Conservation (phyloP, 2,888 invertebrate species). For the Hirtodrosophila duncani region DNA sequence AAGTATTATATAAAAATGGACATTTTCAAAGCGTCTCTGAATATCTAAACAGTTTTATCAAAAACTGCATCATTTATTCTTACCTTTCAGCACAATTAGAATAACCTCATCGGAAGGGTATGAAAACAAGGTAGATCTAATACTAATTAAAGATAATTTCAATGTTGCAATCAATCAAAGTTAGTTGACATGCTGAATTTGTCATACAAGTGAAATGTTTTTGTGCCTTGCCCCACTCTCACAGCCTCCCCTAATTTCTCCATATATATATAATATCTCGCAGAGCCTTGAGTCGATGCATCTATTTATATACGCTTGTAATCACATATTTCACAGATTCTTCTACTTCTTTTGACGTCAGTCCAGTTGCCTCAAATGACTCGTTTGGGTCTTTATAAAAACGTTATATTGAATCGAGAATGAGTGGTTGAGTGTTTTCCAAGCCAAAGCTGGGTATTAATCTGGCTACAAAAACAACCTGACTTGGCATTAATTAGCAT, state of each 20-base stretch:
- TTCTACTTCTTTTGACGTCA: constrained; percentile 21
- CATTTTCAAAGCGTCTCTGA: no score
- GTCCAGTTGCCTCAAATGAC: not conserved
- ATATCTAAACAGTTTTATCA: no score
- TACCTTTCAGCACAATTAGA: no score
- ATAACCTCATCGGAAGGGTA: no score
- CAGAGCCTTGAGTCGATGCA: no score
- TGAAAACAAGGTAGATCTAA: constrained; percentile 14
- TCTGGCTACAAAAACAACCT: constrained; percentile 31
- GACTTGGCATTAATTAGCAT: constrained; percentile 55
- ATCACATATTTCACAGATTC: constrained; percentile 16
- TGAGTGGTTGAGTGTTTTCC: constrained; percentile 26
- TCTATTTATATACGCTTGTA: constrained; percentile 10
- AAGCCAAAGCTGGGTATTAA: not conserved
- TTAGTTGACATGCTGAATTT: constrained; percentile 5
- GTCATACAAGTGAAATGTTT: constrained; percentile 13
- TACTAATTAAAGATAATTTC: constrained; percentile 32
- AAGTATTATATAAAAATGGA: no score
- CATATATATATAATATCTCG: not conserved
- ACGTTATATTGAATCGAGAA: constrained; percentile 25
- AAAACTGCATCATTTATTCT: no score
- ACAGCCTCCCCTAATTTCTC: constrained; percentile 5
- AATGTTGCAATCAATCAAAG: constrained; percentile 28
- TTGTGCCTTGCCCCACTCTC: not conserved
- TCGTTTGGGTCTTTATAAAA: no score